Conservation (phyloP, 2,888 invertebrate species). For the Drosophila mulleri region DNA sequence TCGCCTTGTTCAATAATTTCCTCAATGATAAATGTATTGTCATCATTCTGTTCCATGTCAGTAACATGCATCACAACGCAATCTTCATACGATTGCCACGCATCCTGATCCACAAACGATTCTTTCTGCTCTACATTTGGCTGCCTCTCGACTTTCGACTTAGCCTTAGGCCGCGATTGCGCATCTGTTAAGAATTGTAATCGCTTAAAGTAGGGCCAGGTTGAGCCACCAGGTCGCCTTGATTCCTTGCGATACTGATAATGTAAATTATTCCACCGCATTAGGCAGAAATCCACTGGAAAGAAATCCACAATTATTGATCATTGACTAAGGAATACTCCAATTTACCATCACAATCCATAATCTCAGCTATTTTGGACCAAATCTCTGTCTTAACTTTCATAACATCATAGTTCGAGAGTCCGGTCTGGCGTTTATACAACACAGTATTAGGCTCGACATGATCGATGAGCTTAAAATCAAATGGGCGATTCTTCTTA, state of each 20-base stretch:
- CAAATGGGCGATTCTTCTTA: slow-evolving; percentile 81
- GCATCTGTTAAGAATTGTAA: slow-evolving; percentile 64
- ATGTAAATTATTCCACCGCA: slow-evolving; percentile 80
- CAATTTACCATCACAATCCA: slow-evolving; percentile 66
- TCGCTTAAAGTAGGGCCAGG: slow-evolving; percentile 79
- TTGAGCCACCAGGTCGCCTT: slow-evolving; percentile 65
- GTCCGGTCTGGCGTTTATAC: slow-evolving; percentile 71
- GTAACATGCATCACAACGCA: slow-evolving; percentile 44
- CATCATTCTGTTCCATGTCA: slow-evolving; percentile 27
- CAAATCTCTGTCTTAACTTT: slow-evolving; percentile 76
- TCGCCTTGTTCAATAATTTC: slow-evolving; percentile 61
- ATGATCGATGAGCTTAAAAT: slow-evolving; percentile 79
- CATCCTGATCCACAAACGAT: slow-evolving; percentile 12
- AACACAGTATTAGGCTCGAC: slow-evolving; percentile 77
- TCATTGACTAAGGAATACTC: neutral
- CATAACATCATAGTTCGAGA: slow-evolving; percentile 78
- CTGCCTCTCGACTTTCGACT: slow-evolving; percentile 1
- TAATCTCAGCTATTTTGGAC: slow-evolving; percentile 70
- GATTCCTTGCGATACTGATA: slow-evolving; percentile 80
- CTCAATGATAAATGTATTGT: slow-evolving; percentile 61
- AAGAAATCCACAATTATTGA: neutral
- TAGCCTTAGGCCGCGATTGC: slow-evolving; percentile 24
- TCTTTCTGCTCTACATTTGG: neutral
- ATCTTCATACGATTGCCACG: slow-evolving; percentile 48
- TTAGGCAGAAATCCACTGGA: slow-evolving; percentile 77